Percentiles rank a stretch among this genome's conserved stretches.
These are phyloP conservation scores for Symphodus melops DNA, from an alignment of 2,113 vertebrate genomes.

Conservation along the genomic window DNA sequence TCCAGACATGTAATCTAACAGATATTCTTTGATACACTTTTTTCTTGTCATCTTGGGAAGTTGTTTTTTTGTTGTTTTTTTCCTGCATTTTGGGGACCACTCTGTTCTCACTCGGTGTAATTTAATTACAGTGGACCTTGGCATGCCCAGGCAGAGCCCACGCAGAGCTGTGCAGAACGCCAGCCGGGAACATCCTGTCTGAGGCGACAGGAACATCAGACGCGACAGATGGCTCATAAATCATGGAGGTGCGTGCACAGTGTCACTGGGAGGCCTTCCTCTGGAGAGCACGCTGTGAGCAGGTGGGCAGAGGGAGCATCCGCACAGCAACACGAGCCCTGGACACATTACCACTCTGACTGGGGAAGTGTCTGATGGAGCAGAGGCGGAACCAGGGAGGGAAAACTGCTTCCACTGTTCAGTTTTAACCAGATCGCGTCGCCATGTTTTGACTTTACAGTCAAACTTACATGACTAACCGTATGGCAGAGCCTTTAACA, in stretches of 20 bases:
- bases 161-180: conserved; percentile 69
- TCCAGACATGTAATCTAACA: conserved; percentile 11
- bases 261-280: conserved; percentile 74
- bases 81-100: conserved; percentile 46
- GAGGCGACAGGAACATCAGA: conserved; percentile 82
- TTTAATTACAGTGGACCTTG: conserved; percentile 85
- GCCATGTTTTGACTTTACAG: conserved; percentile 8
- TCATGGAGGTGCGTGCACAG: conserved; percentile 78
- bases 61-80: conserved; percentile 47
- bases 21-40: conserved; percentile 26
- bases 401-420: background rate
- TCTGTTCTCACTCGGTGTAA: conserved; percentile 77
- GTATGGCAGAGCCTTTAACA: conserved; percentile 32
- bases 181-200: conserved; percentile 83
- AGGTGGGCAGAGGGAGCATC: conserved; percentile 69
- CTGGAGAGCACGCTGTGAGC: conserved; percentile 71
- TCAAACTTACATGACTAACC: conserved; percentile 19
- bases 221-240: conserved; percentile 86
- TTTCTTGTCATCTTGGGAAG: conserved; percentile 22
- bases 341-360: conserved; percentile 47
- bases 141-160: conserved; percentile 75
- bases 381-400: conserved; percentile 27
- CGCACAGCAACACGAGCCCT: conserved; percentile 50
- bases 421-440: conserved; percentile 4
- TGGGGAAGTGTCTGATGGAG: conserved; percentile 46